Evolutionary conservation across 2,888 invertebrate genomes (phyloP).

Genomic region (Ophioninae sp.): DNA sequence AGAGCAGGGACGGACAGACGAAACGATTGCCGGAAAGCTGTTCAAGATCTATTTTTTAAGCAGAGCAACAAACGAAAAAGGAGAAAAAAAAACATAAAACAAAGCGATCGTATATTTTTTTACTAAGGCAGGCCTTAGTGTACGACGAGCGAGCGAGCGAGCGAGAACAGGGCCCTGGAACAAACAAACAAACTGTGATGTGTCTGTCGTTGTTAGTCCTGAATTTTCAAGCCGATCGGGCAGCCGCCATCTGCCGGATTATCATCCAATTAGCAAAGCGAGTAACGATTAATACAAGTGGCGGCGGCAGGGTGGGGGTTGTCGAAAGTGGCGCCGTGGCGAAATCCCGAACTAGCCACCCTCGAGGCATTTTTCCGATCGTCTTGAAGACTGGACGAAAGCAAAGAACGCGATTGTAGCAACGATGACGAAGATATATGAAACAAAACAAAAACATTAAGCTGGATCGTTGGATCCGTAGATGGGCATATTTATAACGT

Average conservation of each 20-base stretch:
- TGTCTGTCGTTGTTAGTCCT: constrained; percentile 42
- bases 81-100: constrained; percentile 27
- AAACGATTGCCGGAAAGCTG: constrained; percentile 66
- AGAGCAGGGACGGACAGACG: constrained; percentile 35
- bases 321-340: background rate
- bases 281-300: constrained; percentile 3
- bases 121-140: constrained; percentile 81
- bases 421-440: constrained; percentile 30
- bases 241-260: constrained; percentile 31
- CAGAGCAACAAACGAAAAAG: constrained; percentile 32
- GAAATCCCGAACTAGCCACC: background rate
- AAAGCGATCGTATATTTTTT: constrained; percentile 80
- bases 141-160: constrained; percentile 61
- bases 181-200: constrained; percentile 59
- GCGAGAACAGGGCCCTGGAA: constrained; percentile 44
- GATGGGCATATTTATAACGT: constrained; percentile 60
- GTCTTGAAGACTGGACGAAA: constrained; percentile 39
- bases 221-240: constrained; percentile 37
- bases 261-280: background rate
- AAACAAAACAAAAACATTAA: constrained; percentile 6
- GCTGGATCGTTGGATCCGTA: constrained; percentile 47
- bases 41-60: constrained; percentile 81
- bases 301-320: background rate
- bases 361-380: constrained; percentile 14
- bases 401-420: constrained; percentile 42